Conservation (phyloP, 2,113 vertebrate species). For the Chaetura pelagica region DNA sequence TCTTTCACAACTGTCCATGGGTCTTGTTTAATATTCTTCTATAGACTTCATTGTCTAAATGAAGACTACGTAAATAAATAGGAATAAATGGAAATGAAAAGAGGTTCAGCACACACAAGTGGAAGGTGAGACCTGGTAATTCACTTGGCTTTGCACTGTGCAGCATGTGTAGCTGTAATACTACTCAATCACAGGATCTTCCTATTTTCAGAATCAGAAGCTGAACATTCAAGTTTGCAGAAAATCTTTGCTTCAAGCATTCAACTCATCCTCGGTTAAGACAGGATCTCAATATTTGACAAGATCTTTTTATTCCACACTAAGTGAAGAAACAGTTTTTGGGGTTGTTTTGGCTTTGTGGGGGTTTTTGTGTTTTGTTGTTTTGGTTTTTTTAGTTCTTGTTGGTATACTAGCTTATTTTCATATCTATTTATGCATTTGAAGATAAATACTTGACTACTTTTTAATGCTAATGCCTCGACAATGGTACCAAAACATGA, state of each 20-base stretch:
- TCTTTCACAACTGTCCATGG: neutral
- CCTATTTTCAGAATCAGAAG: neutral
- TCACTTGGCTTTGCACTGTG: neutral
- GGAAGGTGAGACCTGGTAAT: neutral
- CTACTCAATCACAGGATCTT: neutral
- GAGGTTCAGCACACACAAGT: neutral
- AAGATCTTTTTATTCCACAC: neutral
- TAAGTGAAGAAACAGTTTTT: neutral
- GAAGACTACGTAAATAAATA: no score
- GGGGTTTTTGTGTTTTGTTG: neutral
- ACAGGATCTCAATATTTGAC: neutral
- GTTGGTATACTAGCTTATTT: neutral
- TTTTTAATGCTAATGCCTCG: neutral
- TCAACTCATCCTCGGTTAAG: neutral
- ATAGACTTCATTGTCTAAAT: neutral
- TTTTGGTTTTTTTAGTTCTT: neutral
- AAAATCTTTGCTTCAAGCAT: neutral
- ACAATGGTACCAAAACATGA: neutral
- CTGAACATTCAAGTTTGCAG: neutral
- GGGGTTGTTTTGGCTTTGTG: neutral
- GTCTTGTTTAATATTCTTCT: neutral
- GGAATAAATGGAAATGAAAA: neutral
- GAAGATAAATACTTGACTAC: neutral
- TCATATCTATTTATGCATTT: neutral
- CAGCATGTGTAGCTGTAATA: accelerated